phyloP scores from a whole-genome alignment of 2,888 invertebrate species.

The Hirtodrosophila cameraria region DNA sequence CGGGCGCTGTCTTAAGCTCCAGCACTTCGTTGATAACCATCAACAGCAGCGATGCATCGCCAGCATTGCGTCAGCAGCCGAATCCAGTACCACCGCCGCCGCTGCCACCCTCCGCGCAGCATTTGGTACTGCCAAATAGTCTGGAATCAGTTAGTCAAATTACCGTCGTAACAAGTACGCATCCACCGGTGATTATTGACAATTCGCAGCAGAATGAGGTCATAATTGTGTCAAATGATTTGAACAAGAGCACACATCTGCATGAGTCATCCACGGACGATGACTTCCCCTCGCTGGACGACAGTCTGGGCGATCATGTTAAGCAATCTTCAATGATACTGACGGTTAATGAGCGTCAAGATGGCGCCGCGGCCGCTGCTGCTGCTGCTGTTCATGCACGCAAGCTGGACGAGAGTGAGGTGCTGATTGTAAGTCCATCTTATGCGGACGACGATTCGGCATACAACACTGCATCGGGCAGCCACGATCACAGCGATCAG shows the following conservation, averaged over 20 bases:
- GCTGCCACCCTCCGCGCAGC: conserved; percentile 71
- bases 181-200: conserved; percentile 91
- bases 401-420: conserved; percentile 93
- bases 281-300: conserved; percentile 91
- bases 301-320: conserved; percentile 87
- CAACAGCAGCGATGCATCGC: conserved; percentile 81
- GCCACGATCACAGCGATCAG: conserved; percentile 74
- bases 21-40: conserved; percentile 83
- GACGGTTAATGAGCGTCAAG: conserved; percentile 68
- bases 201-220: conserved; percentile 88
- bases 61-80: conserved; percentile 66
- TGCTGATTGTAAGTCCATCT: conserved; percentile 91
- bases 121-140: conserved; percentile 88
- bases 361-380: conserved; percentile 10
- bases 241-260: conserved; percentile 87
- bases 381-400: conserved; percentile 84
- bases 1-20: conserved; percentile 73
- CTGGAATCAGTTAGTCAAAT: conserved; percentile 91
- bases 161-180: conserved; percentile 92
- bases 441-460: conserved; percentile 88
- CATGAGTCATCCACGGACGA: conserved; percentile 91
- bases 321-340: conserved; percentile 83
- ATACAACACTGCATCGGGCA: conserved; percentile 83
- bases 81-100: conserved; percentile 42
- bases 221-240: conserved; percentile 91